These are phyloP conservation scores for Montipora capitata DNA, from an alignment of 92 coral and sea anemone species.

Conservation along the genomic window DNA sequence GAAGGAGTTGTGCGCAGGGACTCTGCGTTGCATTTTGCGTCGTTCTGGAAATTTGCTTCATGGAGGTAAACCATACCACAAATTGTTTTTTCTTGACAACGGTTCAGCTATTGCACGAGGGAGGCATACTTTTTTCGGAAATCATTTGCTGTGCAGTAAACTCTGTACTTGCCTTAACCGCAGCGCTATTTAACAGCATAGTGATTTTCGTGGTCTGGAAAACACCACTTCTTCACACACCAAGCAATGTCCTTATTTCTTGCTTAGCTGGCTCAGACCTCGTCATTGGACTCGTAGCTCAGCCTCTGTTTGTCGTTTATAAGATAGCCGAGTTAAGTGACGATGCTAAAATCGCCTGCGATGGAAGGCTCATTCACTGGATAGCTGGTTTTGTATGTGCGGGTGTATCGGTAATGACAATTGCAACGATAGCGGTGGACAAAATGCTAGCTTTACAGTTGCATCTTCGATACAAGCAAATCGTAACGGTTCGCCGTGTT, in stretches of 20 bases:
- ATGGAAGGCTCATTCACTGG: slow-evolving; percentile 53
- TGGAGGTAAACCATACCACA: slow-evolving; percentile 6
- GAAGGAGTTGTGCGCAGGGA: too few relatives aligned
- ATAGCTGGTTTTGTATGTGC: slow-evolving; percentile 62
- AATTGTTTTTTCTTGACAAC: slow-evolving; percentile 37
- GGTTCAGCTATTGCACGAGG: slow-evolving; percentile 1
- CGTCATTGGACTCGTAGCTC: slow-evolving; percentile 53
- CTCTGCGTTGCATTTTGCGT: too few relatives aligned
- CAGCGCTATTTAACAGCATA: slow-evolving; percentile 33
- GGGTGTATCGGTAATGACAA: slow-evolving; percentile 57
- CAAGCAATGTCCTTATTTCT: slow-evolving; percentile 59
- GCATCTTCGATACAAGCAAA: slow-evolving; percentile 46
- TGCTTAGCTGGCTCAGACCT: slow-evolving; percentile 65
- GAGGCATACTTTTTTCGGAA: slow-evolving; percentile 9
- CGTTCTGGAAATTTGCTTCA: neutral
- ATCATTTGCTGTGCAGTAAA: slow-evolving; percentile 37
- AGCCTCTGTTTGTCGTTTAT: slow-evolving; percentile 50
- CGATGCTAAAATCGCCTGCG: slow-evolving; percentile 36
- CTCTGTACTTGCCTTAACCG: slow-evolving; percentile 42
- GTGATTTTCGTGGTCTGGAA: slow-evolving; percentile 50
- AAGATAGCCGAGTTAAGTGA: slow-evolving; percentile 55
- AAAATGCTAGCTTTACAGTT: slow-evolving; percentile 38
- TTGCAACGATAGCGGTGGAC: slow-evolving; percentile 59
- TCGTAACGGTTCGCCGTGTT: slow-evolving; percentile 44
- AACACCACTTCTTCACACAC: slow-evolving; percentile 43